phyloP scores from a whole-genome alignment of 2,113 vertebrate species.

The Chloropsis hardwickii region DNA sequence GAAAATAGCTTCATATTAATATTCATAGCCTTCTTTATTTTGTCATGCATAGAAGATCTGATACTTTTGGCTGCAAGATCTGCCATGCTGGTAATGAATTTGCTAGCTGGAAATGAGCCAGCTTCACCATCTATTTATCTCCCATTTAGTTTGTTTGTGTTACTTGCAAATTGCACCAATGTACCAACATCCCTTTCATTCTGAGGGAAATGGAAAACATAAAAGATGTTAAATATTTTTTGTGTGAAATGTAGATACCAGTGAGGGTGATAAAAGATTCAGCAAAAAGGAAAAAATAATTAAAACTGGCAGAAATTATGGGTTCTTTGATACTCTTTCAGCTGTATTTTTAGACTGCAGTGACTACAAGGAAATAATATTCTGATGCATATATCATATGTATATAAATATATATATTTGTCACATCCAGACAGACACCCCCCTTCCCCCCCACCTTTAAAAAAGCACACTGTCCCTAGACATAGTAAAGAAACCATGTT shows the following conservation, averaged over 20 bases:
- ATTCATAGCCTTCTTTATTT: slow-evolving; percentile 23
- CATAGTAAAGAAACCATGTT: background rate
- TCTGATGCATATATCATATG: background rate
- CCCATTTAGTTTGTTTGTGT: slow-evolving; percentile 43
- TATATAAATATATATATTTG: background rate
- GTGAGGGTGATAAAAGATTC: slow-evolving; percentile 34
- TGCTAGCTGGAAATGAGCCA: slow-evolving; percentile 36
- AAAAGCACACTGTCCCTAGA: background rate
- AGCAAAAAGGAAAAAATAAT: slow-evolving; percentile 28
- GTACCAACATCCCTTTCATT: slow-evolving; percentile 21
- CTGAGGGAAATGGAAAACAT: slow-evolving; percentile 61
- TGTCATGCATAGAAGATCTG: background rate
- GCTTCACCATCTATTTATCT: slow-evolving; percentile 40
- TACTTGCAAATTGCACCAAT: slow-evolving; percentile 46
- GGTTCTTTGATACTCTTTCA: slow-evolving; percentile 24
- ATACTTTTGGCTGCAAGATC: slow-evolving; percentile 34
- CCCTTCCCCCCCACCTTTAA: background rate
- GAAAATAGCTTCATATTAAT: slow-evolving; percentile 42
- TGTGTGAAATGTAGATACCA: slow-evolving; percentile 55
- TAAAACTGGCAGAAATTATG: slow-evolving; percentile 13
- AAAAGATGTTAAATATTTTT: slow-evolving; percentile 54
- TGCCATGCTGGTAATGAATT: background rate
- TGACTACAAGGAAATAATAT: slow-evolving; percentile 8
- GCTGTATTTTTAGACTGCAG: slow-evolving; percentile 26
- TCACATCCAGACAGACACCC: background rate